These are phyloP conservation scores for Oreochromis tanganicae DNA, from an alignment of 2,113 vertebrate genomes.

Conservation along the genomic window DNA sequence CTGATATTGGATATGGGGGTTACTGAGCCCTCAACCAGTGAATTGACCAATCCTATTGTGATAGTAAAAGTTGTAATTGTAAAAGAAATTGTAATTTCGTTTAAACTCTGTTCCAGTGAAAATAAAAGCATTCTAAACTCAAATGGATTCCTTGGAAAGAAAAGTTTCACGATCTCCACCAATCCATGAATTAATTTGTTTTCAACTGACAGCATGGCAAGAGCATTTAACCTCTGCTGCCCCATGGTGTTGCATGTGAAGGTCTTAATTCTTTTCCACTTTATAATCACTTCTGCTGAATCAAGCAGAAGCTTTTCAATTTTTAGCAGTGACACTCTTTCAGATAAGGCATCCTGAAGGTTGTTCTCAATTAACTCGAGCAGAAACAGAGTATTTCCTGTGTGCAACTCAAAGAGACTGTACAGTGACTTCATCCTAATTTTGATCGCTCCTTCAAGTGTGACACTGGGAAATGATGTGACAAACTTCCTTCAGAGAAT, in stretches of 20 bases:
- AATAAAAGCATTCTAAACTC: background rate
- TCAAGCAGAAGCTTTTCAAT: background rate
- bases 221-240: background rate
- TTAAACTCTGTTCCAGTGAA: background rate
- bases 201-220: background rate
- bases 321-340: background rate
- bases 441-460: background rate
- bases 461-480: background rate
- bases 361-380: background rate
- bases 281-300: background rate
- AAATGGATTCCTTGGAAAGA: background rate
- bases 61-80: background rate
- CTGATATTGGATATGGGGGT: background rate
- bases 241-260: background rate
- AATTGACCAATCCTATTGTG: background rate
- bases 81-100: fast-evolving
- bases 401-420: background rate
- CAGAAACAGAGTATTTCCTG: background rate
- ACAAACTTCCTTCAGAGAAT: background rate
- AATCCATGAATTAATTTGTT: background rate
- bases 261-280: background rate
- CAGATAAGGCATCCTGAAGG: background rate
- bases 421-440: background rate
- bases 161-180: background rate
- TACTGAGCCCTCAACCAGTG: background rate